Conservation (phyloP, 2,113 vertebrate species). For the Oceanodroma tethys region DNA sequence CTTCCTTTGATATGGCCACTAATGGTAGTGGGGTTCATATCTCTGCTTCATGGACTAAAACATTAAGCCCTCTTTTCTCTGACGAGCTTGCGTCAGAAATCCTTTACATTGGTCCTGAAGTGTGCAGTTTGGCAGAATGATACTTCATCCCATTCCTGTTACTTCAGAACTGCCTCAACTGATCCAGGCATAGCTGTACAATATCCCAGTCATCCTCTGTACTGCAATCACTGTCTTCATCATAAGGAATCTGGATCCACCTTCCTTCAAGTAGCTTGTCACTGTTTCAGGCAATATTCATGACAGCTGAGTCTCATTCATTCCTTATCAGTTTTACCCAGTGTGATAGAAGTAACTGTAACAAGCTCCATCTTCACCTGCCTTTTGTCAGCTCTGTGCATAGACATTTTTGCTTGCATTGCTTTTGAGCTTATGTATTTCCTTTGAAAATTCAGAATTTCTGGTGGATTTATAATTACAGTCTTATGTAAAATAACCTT, state of each 20-base stretch:
- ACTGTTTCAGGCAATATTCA: background rate
- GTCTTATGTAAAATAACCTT: background rate
- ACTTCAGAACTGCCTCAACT: background rate
- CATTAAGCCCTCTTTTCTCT: background rate
- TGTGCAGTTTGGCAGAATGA: background rate
- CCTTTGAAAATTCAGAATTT: background rate
- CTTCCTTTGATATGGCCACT: background rate
- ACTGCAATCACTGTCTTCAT: background rate
- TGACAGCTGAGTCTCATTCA: background rate
- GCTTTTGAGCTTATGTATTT: background rate
- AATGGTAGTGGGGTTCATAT: too few species aligned
- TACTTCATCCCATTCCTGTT: background rate
- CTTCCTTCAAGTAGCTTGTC: background rate
- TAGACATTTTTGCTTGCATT: background rate
- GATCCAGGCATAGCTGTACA: background rate
- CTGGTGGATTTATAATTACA: background rate
- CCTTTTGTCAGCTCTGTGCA: background rate
- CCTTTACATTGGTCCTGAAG: background rate
- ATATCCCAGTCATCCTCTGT: background rate
- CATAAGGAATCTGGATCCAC: background rate
- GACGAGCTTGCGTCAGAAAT: background rate
- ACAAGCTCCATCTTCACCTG: background rate
- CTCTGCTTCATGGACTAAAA: background rate
- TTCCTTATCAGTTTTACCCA: background rate
- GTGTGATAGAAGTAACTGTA: background rate